Conservation (phyloP, 2,113 vertebrate genomes). For the Protobothrops mucrosquamatus region DNA sequence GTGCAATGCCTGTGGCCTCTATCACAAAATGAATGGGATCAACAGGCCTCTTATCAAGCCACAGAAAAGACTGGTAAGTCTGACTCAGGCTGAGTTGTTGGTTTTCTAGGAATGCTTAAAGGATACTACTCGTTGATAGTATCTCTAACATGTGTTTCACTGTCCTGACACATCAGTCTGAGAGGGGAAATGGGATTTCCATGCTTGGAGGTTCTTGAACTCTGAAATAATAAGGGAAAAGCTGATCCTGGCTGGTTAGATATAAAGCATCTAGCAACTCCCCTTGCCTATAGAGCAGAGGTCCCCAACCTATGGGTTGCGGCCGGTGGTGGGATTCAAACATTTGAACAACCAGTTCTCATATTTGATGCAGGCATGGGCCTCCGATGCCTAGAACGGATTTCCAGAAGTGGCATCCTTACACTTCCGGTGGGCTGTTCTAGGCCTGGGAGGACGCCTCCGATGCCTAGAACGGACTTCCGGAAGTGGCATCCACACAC, state of each 20-base stretch:
- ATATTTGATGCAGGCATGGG: no score
- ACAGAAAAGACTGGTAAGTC: slow-evolving; percentile 91
- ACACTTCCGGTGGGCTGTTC: no score
- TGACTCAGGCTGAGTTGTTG: background rate
- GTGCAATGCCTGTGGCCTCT: slow-evolving; percentile 96
- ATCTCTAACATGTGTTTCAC: background rate
- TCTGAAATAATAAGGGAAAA: background rate
- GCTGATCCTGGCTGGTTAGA: background rate
- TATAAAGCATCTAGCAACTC: background rate
- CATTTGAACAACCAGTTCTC: no score
- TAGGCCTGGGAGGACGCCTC: no score
- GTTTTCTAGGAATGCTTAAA: background rate
- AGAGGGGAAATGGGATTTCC: background rate
- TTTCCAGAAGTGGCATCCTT: no score
- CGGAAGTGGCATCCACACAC: no score
- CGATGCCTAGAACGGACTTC: no score
- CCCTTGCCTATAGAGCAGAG: background rate
- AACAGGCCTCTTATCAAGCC: slow-evolving; percentile 94
- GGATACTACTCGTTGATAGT: background rate
- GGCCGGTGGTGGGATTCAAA: background rate
- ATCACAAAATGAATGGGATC: slow-evolving; percentile 98
- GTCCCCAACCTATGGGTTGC: background rate
- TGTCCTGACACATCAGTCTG: background rate
- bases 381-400: no score
- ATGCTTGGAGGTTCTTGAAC: background rate